These are phyloP conservation scores for Epinotia brunnichana DNA, from an alignment of 2,888 invertebrate species.

Conservation along the genomic window DNA sequence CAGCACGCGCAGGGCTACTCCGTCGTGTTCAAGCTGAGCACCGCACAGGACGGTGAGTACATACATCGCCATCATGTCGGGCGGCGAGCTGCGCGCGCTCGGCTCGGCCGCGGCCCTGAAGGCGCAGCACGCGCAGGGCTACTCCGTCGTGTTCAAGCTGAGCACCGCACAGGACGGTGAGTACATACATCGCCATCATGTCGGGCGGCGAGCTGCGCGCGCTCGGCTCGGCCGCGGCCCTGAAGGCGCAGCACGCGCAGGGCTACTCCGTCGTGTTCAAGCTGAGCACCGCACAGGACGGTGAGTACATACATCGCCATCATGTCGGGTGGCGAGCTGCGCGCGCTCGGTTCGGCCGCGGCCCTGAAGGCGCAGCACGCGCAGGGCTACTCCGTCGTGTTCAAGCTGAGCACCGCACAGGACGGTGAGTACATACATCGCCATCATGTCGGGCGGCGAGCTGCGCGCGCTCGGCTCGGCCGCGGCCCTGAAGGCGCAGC, in stretches of 20 bases:
- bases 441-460: slow-evolving; percentile 89
- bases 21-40: slow-evolving; percentile 60
- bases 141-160: slow-evolving; percentile 67
- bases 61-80: slow-evolving; percentile 91
- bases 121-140: slow-evolving; percentile 86
- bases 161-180: slow-evolving; percentile 48
- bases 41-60: slow-evolving; percentile 49
- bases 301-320: too few relatives aligned
- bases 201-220: slow-evolving; percentile 88
- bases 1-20: slow-evolving; percentile 86
- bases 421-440: slow-evolving; percentile 54
- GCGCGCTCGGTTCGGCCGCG: slow-evolving; percentile 89
- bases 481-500: slow-evolving; percentile 88
- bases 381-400: slow-evolving; percentile 79
- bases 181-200: too few relatives aligned
- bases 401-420: slow-evolving; percentile 55
- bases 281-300: slow-evolving; percentile 49
- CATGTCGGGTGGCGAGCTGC: slow-evolving; percentile 88
- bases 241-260: slow-evolving; percentile 88
- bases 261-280: slow-evolving; percentile 79
- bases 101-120: slow-evolving; percentile 89
- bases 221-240: slow-evolving; percentile 87
- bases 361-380: slow-evolving; percentile 89
- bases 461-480: slow-evolving; percentile 89
- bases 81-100: slow-evolving; percentile 88